phyloP scores from a whole-genome alignment of 2,797 vertebrate genomes.

The Manis crassicaudata region DNA sequence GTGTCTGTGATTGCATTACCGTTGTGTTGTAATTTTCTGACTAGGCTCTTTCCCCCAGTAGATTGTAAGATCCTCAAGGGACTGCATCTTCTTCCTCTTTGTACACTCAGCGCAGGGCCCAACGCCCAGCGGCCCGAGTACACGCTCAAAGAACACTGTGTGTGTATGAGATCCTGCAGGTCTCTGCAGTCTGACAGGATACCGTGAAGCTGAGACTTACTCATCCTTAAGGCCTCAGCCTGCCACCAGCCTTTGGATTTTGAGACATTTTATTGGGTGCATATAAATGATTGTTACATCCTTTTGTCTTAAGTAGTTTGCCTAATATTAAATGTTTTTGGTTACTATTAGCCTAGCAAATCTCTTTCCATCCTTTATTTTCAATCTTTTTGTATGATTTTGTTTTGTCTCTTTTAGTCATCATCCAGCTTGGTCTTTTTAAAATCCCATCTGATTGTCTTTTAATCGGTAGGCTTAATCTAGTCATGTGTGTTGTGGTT shows the following conservation, averaged over 20 bases:
- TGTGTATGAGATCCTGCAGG: background rate
- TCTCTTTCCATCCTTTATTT: background rate
- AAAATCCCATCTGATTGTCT: background rate
- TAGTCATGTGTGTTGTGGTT: background rate
- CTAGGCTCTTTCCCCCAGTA: background rate
- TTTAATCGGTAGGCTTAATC: background rate
- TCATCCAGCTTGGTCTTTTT: background rate
- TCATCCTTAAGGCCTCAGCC: background rate
- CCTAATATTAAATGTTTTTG: background rate
- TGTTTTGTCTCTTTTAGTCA: slow-evolving; percentile 20
- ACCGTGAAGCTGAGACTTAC: background rate
- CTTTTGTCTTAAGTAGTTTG: slow-evolving; percentile 4
- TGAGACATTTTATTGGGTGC: background rate
- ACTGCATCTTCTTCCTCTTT: background rate
- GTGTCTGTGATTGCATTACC: background rate
- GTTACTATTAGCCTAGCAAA: background rate
- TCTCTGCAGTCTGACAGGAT: background rate
- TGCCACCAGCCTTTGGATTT: background rate
- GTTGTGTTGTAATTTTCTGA: background rate
- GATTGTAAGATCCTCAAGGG: background rate
- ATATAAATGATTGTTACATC: background rate
- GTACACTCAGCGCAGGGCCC: background rate
- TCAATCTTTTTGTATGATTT: slow-evolving; percentile 3
- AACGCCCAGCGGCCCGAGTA: background rate
- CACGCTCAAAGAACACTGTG: background rate